These are phyloP conservation scores for Magallana ariakensis DNA, from an alignment of 1,140 invertebrate species.

Conservation along the genomic window DNA sequence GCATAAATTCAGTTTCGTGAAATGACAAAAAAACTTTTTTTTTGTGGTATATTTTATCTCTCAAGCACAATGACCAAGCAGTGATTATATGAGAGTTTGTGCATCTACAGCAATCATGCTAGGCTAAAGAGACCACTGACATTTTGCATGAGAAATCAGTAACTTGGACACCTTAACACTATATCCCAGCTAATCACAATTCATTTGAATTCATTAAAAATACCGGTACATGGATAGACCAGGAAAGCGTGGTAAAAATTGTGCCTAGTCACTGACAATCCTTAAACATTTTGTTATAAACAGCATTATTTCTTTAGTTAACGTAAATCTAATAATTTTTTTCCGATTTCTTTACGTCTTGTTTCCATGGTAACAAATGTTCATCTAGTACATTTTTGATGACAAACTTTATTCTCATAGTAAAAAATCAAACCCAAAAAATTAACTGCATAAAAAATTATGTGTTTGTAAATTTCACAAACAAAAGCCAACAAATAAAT, in stretches of 20 bases:
- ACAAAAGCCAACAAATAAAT: too few species aligned
- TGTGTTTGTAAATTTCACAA: too few species aligned
- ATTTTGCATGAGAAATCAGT: conserved; percentile 18
- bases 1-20: background rate
- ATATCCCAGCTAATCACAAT: background rate
- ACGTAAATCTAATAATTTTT: background rate
- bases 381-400: background rate
- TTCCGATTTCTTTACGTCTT: background rate
- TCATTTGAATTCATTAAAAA: conserved; percentile 21
- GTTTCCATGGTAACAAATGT: background rate
- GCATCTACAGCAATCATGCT: background rate
- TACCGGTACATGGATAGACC: background rate
- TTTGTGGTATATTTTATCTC: background rate
- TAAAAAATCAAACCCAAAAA: background rate
- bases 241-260: background rate
- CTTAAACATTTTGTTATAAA: background rate
- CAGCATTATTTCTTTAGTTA: background rate
- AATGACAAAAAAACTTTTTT: background rate
- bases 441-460: background rate
- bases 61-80: background rate
- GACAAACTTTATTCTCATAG: background rate
- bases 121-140: conserved; percentile 5
- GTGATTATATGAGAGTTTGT: background rate
- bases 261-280: conserved; percentile 16
- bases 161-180: conserved; percentile 16